Evolutionary conservation across 1,140 invertebrate species (phyloP).

Genomic region (Brachionus paranguensis): DNA sequence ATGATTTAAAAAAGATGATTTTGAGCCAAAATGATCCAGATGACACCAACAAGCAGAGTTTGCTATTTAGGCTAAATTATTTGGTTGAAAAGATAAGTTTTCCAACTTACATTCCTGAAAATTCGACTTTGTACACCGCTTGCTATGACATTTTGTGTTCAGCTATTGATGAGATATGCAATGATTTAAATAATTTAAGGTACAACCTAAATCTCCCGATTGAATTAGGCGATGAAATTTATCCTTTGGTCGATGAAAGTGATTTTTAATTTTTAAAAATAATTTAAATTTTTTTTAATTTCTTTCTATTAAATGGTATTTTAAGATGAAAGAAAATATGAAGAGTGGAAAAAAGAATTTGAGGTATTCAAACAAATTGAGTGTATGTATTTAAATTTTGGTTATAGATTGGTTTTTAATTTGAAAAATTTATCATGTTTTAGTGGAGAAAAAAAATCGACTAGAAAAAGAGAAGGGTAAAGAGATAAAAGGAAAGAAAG

Average conservation of each 20-base stretch:
- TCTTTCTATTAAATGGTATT: background rate
- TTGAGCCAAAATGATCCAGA: background rate
- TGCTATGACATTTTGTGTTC: constrained; percentile 20
- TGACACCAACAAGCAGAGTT: background rate
- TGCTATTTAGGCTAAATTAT: background rate
- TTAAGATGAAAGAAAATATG: constrained; percentile 12
- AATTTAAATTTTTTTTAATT: background rate
- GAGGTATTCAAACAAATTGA: constrained; percentile 35
- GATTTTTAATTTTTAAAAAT: background rate
- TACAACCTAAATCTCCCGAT: background rate
- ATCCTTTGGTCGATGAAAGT: constrained; percentile 33
- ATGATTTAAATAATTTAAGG: constrained; percentile 10
- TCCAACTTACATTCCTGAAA: background rate
- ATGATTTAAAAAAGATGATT: background rate
- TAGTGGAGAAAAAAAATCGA: constrained; percentile 17
- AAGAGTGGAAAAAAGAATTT: constrained; percentile 33
- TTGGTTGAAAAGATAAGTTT: background rate
- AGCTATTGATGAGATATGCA: background rate
- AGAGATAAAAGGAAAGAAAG: constrained; percentile 17
- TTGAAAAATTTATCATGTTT: background rate
- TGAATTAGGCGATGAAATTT: background rate
- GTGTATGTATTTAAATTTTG: background rate
- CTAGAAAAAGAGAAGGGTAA: constrained; percentile 24
- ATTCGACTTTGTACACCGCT: background rate
- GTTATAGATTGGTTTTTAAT: background rate